These are phyloP conservation scores for Pseudomyrmex pallidus DNA, from an alignment of 1,140 invertebrate species.

Conservation along the genomic window DNA sequence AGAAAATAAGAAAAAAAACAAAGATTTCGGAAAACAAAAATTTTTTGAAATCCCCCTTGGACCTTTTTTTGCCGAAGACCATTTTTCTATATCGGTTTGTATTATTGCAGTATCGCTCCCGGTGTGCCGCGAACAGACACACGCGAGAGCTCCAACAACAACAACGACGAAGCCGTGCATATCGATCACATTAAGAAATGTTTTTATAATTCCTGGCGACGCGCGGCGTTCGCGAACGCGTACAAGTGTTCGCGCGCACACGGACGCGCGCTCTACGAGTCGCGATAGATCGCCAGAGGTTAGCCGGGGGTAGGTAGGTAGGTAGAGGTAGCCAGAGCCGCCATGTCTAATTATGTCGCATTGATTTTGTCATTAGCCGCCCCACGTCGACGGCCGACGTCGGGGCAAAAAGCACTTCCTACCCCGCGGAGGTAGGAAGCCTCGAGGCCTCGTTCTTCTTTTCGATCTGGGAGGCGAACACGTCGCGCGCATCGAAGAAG, in stretches of 20 bases:
- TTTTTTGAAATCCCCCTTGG: too few relatives aligned
- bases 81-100: too few relatives aligned
- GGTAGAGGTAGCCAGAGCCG: slow-evolving; percentile 74
- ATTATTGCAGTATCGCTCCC: not conserved
- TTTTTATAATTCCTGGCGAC: slow-evolving; percentile 80
- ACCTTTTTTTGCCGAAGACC: too few relatives aligned
- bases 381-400: slow-evolving; percentile 76
- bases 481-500: not conserved
- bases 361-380: slow-evolving; percentile 85
- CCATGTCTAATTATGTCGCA: slow-evolving; percentile 85
- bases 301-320: slow-evolving; percentile 74
- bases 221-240: slow-evolving; percentile 46
- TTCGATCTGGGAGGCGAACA: slow-evolving; percentile 20
- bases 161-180: slow-evolving; percentile 60
- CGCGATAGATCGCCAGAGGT: slow-evolving; percentile 63
- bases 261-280: slow-evolving; percentile 2
- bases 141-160: slow-evolving; percentile 41
- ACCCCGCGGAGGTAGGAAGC: slow-evolving; percentile 52
- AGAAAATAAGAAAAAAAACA: too few relatives aligned
- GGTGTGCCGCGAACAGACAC: slow-evolving; percentile 56
- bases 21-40: too few relatives aligned
- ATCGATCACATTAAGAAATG: slow-evolving; percentile 81
- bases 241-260: slow-evolving; percentile 25
- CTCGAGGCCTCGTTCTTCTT: slow-evolving; percentile 63
- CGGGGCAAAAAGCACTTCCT: slow-evolving; percentile 77